These are phyloP conservation scores for Trachymyrmex cornetzi DNA, from an alignment of 1,140 invertebrate genomes.

Conservation along the genomic window DNA sequence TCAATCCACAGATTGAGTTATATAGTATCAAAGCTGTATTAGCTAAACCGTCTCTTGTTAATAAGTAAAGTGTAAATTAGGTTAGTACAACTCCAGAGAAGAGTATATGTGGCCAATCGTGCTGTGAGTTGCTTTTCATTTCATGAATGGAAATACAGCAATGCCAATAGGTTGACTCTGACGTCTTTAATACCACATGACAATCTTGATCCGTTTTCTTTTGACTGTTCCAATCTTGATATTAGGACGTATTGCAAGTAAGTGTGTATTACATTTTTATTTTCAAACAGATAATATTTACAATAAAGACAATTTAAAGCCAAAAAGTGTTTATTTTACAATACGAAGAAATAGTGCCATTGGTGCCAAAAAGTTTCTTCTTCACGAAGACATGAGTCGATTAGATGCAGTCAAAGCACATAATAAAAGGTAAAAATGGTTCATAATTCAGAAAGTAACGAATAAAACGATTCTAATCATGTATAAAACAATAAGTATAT, in stretches of 20 bases:
- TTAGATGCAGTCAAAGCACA: conserved; percentile 84
- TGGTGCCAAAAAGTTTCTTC: conserved; percentile 87
- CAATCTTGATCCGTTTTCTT: conserved; percentile 88
- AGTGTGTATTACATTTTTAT: conserved; percentile 76
- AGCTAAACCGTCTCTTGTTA: neutral
- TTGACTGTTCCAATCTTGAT: conserved; percentile 82
- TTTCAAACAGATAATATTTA: neutral
- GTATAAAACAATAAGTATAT: no score
- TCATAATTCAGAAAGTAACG: neutral
- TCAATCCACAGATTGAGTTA: neutral
- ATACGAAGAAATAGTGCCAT: conserved; percentile 54
- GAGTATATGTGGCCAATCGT: conserved; percentile 92
- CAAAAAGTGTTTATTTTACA: neutral
- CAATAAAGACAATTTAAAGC: neutral
- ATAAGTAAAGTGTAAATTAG: conserved; percentile 84
- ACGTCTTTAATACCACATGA: neutral
- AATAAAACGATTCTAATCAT: no score
- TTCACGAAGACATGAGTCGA: conserved; percentile 88
- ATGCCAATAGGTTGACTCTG: conserved; percentile 87
- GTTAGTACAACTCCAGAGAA: conserved; percentile 92
- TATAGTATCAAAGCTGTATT: neutral
- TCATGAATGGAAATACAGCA: conserved; percentile 93
- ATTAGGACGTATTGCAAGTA: conserved; percentile 79
- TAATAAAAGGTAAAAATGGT: conserved; percentile 84
- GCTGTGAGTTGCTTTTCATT: conserved; percentile 93